A percentile compares a stretch with the other conserved stretches of the same genome.
These are phyloP conservation scores for Phymastichus coffea DNA, from an alignment of 1,140 invertebrate species.

Conservation along the genomic window DNA sequence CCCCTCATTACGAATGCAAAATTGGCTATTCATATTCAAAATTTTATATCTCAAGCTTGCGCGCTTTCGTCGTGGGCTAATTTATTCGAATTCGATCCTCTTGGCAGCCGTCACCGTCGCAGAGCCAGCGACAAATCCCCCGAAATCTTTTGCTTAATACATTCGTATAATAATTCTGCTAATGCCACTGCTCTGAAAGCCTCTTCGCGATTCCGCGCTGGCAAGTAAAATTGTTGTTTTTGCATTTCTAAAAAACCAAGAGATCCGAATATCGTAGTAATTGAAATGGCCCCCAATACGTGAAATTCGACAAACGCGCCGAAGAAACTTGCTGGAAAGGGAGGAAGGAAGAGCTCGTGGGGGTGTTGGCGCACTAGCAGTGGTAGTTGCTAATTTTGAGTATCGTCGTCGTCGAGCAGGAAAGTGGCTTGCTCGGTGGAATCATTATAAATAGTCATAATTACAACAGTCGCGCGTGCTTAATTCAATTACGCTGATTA, in stretches of 20 bases:
- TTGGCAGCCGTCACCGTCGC: not conserved
- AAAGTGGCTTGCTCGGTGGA: slow-evolving; percentile 37
- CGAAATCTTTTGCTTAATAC: slow-evolving; percentile 34
- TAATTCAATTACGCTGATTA: slow-evolving; percentile 59
- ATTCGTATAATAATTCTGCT: slow-evolving; percentile 25
- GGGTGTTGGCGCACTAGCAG: too few species aligned
- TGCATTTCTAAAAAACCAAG: too few species aligned
- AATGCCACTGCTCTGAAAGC: slow-evolving; percentile 4
- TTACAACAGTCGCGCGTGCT: slow-evolving; percentile 56
- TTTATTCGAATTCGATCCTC: slow-evolving; percentile 57
- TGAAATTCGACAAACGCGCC: not conserved
- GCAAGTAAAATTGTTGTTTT: too few species aligned
- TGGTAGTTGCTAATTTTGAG: slow-evolving; percentile 9
- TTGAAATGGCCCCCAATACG: too few species aligned
- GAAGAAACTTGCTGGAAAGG: not conserved
- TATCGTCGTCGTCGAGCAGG: slow-evolving; percentile 1
- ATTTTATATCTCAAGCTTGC: slow-evolving; percentile 70
- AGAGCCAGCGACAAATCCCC: slow-evolving; percentile 45
- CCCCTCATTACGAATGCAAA: slow-evolving; percentile 80
- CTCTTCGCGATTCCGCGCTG: not conserved
- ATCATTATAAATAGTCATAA: slow-evolving; percentile 60
- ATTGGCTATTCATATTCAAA: slow-evolving; percentile 86
- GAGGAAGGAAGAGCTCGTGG: not conserved
- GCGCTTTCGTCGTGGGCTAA: slow-evolving; percentile 43
- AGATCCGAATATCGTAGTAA: too few species aligned